Evolutionary conservation across 1,140 invertebrate genomes (phyloP).

Genomic region (Pygmarrhopalites habei): DNA sequence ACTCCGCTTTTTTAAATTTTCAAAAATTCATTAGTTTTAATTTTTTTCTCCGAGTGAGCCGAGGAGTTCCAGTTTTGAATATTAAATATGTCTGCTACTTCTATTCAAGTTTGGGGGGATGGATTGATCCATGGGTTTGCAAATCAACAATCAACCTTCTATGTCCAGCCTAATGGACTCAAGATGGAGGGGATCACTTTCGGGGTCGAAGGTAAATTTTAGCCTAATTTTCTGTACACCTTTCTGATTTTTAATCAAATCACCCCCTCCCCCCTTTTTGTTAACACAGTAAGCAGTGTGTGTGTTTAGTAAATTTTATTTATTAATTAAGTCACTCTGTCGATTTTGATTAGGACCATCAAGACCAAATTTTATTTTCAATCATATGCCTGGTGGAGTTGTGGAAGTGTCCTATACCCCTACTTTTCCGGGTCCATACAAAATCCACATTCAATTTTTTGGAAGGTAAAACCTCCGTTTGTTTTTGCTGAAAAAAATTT

Average conservation of each 20-base stretch:
- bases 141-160: conserved; percentile 20
- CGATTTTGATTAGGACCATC: conserved; percentile 39
- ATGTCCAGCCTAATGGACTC: conserved; percentile 34
- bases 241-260: no score
- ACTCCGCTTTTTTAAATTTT: background rate
- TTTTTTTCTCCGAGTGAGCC: background rate
- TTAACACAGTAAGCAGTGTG: no score
- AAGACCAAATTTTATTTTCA: conserved; percentile 29
- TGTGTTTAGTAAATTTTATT: no score
- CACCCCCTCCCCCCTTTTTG: no score
- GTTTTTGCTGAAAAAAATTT: no score
- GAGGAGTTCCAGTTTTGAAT: background rate
- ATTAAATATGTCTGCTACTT: conserved; percentile 28
- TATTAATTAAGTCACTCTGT: no score
- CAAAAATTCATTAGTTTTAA: background rate
- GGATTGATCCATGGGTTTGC: conserved; percentile 25
- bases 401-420: conserved; percentile 35
- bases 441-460: conserved; percentile 36
- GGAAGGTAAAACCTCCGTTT: no score
- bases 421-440: conserved; percentile 32
- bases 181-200: conserved; percentile 36
- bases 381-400: conserved; percentile 24
- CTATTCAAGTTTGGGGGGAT: conserved; percentile 34
- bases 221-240: no score
- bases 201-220: conserved; percentile 33